A percentile compares a stretch with the other conserved stretches of the same genome.
Evolutionary conservation across 1,140 invertebrate genomes (phyloP).

Genomic region (Trichonephila clavata): DNA sequence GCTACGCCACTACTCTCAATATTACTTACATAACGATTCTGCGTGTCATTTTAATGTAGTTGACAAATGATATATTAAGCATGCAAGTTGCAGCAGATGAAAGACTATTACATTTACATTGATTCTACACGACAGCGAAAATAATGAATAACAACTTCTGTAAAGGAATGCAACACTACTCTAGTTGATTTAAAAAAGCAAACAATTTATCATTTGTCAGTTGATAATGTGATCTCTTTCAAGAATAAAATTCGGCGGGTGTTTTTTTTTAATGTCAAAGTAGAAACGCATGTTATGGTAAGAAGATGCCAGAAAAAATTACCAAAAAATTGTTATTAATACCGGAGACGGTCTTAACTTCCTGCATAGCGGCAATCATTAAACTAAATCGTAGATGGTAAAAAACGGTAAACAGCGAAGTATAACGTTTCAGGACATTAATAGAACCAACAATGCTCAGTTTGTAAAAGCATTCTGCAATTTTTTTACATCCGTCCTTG

Average conservation of each 20-base stretch:
- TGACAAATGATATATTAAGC: neutral
- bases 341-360: neutral
- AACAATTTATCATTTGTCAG: constrained; percentile 38
- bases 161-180: neutral
- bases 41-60: neutral
- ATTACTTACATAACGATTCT: too few species aligned
- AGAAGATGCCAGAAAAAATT: neutral
- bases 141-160: neutral
- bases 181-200: neutral
- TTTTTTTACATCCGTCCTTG: neutral
- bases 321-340: neutral
- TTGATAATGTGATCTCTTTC: neutral
- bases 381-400: constrained; percentile 1
- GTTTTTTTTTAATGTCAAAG: neutral
- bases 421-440: neutral
- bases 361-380: constrained; percentile 13
- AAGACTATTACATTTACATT: neutral
- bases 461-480: neutral
- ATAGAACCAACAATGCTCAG: neutral
- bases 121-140: neutral
- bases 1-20: too few species aligned
- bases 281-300: constrained; percentile 7
- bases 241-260: neutral
- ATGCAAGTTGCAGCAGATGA: neutral
- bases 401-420: neutral